phyloP scores from a whole-genome alignment of 2,888 invertebrate species.

The Neoscelio sp. region DNA sequence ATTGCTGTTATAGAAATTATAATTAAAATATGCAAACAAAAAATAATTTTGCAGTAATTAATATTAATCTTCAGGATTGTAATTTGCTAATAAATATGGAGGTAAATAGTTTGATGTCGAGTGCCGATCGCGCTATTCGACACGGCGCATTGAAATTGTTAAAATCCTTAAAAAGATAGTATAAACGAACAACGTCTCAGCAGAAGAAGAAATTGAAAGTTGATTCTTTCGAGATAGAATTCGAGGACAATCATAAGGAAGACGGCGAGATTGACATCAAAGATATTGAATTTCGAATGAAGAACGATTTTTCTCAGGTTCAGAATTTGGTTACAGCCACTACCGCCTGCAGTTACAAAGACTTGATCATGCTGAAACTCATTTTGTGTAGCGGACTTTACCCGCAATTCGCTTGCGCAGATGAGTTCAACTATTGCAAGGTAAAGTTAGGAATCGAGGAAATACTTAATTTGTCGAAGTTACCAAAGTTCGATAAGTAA shows the following conservation, averaged over 20 bases:
- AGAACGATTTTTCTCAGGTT: conserved; percentile 89
- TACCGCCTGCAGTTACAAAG: conserved; percentile 87
- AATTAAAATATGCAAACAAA: too few species aligned
- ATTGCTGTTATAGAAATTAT: too few species aligned
- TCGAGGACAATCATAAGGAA: conserved; percentile 85
- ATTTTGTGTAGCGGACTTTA: conserved; percentile 97
- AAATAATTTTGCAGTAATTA: too few species aligned
- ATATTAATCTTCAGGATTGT: conserved; percentile 85
- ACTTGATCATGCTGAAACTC: conserved; percentile 89
- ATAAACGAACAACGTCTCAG: conserved; percentile 88
- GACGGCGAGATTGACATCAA: conserved; percentile 88
- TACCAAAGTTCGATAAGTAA: background rate
- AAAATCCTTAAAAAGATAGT: conserved; percentile 90
- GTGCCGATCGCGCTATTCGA: conserved; percentile 91
- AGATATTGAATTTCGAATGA: conserved; percentile 94
- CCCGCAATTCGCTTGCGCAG: conserved; percentile 97
- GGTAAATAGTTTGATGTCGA: conserved; percentile 84
- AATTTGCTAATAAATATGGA: conserved; percentile 85
- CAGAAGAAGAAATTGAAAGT: conserved; percentile 90
- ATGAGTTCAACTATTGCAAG: conserved; percentile 96
- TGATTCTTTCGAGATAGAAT: conserved; percentile 88
- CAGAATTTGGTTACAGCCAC: conserved; percentile 87
- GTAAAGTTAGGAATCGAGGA: conserved; percentile 78
- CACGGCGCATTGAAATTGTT: conserved; percentile 96
- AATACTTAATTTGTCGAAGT: background rate